phyloP scores from a whole-genome alignment of 2,888 invertebrate species.

The Lapara coniferarum region DNA sequence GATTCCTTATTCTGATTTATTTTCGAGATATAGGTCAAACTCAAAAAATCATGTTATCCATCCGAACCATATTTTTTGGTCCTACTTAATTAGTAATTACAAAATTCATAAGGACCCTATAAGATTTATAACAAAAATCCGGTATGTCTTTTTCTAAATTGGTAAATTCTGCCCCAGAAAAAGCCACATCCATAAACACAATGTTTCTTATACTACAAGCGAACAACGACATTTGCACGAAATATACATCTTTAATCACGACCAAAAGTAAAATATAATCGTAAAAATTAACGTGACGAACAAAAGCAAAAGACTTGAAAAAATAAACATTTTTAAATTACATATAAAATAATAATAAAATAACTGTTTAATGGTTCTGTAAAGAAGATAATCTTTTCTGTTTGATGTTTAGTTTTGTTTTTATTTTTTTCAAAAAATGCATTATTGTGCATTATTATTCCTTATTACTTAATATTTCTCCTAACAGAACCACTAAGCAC shows the following conservation, averaged over 20 bases:
- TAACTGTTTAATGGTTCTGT: conserved; percentile 4
- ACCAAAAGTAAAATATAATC: neutral
- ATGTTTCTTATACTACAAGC: conserved; percentile 4
- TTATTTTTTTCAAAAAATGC: too few relatives aligned
- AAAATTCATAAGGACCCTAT: too few relatives aligned
- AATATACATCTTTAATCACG: conserved; percentile 9
- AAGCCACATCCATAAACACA: neutral
- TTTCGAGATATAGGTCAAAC: too few relatives aligned
- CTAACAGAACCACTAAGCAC: neutral
- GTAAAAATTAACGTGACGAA: neutral
- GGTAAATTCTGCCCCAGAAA: neutral
- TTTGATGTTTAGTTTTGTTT: too few relatives aligned
- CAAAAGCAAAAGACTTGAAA: conserved; percentile 8
- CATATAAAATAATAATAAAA: neutral
- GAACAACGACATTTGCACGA: neutral
- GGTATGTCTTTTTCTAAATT: too few relatives aligned
- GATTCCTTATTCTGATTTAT: too few relatives aligned
- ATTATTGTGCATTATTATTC: too few relatives aligned
- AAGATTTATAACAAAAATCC: too few relatives aligned
- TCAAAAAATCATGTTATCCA: too few relatives aligned
- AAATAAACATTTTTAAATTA: conserved; percentile 2
- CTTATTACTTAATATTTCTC: too few relatives aligned
- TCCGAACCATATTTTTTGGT: too few relatives aligned
- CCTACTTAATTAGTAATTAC: too few relatives aligned
- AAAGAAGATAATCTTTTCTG: neutral